Evolutionary conservation across 2,888 invertebrate species (phyloP), one percentile per base, ranked within the genome.

Genomic region (Acrobasis consociella): DNA sequence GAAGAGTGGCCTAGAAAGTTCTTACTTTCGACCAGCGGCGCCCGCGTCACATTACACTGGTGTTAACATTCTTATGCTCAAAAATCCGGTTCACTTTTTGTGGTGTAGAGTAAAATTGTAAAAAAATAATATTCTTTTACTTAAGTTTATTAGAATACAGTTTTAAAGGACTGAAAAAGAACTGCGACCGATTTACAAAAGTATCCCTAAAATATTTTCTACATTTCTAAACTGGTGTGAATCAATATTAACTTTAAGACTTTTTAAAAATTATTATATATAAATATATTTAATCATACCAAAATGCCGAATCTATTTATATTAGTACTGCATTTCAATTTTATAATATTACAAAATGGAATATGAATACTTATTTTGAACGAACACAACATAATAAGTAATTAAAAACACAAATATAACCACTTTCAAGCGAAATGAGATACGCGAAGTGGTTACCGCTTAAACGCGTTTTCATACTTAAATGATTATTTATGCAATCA

Each of bases 1-100:
- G 77, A 77, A 83, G 80, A 82, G 77, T 83, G 87, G 82, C 87
- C 87, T 89, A 90, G 90, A 91, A 90, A 90, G 86, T 84, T 76
- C 66, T 81, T 78, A 89, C 90, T 91, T 91, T 90, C 91, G 84
- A 85, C 82, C 69, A 71, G 75, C 71, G 68, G 68, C 73, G 77
- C 71, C 69, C 64, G 69, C 72, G 69, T 72, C 69, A 72, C 75
- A 75, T 74, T 69, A 64, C 60, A 60, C 37, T 60, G 51, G 65
- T 22, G 22, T 22, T 22, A 73, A 73, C 74, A 72, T 71, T 74
- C 70, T 70, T 80, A 71, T 77, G 75, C 77, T 80, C 38, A 78
- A 80, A 87, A 88, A 85, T 89, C 87, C 89, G 87, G 88, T 88
- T 86, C 77, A 83, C 74, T 76, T 84, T 80, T 72, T 72, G 72